Evolutionary conservation across 2,888 invertebrate species (phyloP).

Genomic region (Dione vanillae): DNA sequence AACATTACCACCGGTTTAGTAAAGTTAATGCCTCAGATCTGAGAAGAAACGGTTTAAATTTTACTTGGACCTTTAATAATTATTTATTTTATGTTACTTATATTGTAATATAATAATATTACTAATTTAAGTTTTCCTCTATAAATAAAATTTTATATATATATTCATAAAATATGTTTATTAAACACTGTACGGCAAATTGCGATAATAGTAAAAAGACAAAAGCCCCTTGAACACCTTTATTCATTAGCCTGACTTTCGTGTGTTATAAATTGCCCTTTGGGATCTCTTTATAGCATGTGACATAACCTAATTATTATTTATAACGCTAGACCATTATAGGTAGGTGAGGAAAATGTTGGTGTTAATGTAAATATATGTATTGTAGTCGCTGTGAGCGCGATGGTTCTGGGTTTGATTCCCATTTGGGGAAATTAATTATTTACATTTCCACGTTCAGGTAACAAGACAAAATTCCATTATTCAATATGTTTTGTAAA

Average conservation of each 20-base stretch:
- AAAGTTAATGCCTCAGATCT: too few relatives aligned
- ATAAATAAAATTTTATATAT: neutral
- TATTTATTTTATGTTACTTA: too few relatives aligned
- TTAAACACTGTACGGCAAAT: slow-evolving; percentile 17
- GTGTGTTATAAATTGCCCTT: slow-evolving; percentile 37
- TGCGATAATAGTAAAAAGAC: slow-evolving; percentile 29
- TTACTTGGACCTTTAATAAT: too few relatives aligned
- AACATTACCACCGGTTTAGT: too few relatives aligned
- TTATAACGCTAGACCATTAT: slow-evolving; percentile 25
- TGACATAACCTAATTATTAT: slow-evolving; percentile 39
- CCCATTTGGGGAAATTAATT: neutral
- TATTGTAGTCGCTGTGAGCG: too few relatives aligned
- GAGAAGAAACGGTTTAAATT: too few relatives aligned
- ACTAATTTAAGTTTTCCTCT: too few relatives aligned
- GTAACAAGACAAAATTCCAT: too few relatives aligned
- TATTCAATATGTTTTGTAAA: too few relatives aligned
- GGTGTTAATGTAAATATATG: too few relatives aligned
- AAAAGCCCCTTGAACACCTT: slow-evolving; percentile 26
- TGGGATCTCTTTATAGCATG: slow-evolving; percentile 34
- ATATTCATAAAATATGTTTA: neutral
- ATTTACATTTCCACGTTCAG: neutral
- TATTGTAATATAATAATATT: neutral
- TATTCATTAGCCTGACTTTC: slow-evolving; percentile 40
- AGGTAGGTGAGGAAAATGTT: slow-evolving; percentile 27
- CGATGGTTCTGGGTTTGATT: too few relatives aligned